Evolutionary conservation across 2,888 invertebrate species (phyloP).

Genomic region (Automeris io): DNA sequence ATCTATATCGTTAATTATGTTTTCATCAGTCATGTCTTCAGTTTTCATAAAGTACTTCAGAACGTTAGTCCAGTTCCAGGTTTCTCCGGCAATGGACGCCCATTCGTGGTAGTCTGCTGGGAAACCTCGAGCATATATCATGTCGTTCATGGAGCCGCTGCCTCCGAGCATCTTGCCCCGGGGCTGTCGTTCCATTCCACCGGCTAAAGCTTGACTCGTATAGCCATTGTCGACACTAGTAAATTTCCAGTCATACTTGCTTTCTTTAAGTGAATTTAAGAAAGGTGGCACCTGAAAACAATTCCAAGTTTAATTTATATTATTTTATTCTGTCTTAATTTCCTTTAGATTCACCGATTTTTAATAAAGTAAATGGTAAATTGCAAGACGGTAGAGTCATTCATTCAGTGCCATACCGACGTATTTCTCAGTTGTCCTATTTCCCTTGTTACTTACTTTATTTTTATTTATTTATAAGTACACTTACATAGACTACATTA

Average conservation of each 20-base stretch:
- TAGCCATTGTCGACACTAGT: conserved; percentile 39
- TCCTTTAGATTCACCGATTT: not conserved
- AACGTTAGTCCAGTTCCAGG: conserved; percentile 52
- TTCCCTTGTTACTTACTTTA: not conserved
- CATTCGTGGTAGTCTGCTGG: conserved; percentile 57
- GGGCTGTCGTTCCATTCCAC: conserved; percentile 44
- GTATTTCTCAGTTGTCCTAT: too few relatives aligned
- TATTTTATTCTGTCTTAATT: not conserved
- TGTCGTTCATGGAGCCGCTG: conserved; percentile 54
- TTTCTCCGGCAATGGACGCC: conserved; percentile 35
- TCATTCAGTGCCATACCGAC: too few relatives aligned
- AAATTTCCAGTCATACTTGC: conserved; percentile 57
- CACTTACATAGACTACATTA: too few relatives aligned
- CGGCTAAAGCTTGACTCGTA: conserved; percentile 42
- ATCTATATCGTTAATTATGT: conserved; percentile 36
- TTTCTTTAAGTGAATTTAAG: conserved; percentile 29
- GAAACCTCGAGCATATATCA: conserved; percentile 58
- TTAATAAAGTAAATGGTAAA: not conserved
- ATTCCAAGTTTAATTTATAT: not conserved
- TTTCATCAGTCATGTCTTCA: conserved; percentile 49
- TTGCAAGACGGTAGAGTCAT: too few relatives aligned
- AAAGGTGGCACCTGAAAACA: conserved; percentile 48
- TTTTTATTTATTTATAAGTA: too few relatives aligned
- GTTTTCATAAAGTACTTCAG: conserved; percentile 54
- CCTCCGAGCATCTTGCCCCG: conserved; percentile 60